Conservation (phyloP, 2,888 invertebrate genomes). For the Cataglyphis altisquamis region DNA sequence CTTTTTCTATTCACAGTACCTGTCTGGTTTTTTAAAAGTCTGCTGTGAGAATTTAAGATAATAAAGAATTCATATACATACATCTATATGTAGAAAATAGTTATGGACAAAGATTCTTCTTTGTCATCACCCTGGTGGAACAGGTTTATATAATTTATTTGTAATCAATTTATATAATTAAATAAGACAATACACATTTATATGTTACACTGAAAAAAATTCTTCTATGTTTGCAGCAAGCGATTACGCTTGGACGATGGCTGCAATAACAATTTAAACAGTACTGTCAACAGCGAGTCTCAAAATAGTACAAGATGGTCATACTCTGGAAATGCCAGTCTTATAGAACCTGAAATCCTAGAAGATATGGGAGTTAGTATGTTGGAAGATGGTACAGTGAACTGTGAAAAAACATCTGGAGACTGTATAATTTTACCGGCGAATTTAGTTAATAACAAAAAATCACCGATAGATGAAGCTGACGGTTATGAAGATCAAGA, state of each 20-base stretch:
- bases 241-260: conserved; percentile 81
- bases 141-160: conserved; percentile 68
- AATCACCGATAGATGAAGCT: conserved; percentile 65
- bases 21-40: conserved; percentile 17
- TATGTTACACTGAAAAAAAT: neutral
- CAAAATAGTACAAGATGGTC: conserved; percentile 80
- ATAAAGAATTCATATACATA: neutral
- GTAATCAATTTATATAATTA: neutral
- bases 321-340: conserved; percentile 81
- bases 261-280: conserved; percentile 83
- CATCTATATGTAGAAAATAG: neutral
- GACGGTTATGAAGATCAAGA: conserved; percentile 73
- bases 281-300: conserved; percentile 74
- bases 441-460: conserved; percentile 70
- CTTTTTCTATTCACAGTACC: conserved; percentile 13
- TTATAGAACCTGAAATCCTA: conserved; percentile 87
- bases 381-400: conserved; percentile 87
- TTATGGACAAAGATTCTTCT: conserved; percentile 59
- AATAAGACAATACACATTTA: neutral
- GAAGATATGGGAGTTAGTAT: conserved; percentile 89
- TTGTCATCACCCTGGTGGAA: conserved; percentile 72
- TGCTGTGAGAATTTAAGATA: conserved; percentile 14
- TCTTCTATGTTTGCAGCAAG: conserved; percentile 76
- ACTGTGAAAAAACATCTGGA: conserved; percentile 81
- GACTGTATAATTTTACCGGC: conserved; percentile 80